These are phyloP conservation scores for Luperina nickerlii DNA, from an alignment of 2,888 invertebrate species.

Conservation along the genomic window DNA sequence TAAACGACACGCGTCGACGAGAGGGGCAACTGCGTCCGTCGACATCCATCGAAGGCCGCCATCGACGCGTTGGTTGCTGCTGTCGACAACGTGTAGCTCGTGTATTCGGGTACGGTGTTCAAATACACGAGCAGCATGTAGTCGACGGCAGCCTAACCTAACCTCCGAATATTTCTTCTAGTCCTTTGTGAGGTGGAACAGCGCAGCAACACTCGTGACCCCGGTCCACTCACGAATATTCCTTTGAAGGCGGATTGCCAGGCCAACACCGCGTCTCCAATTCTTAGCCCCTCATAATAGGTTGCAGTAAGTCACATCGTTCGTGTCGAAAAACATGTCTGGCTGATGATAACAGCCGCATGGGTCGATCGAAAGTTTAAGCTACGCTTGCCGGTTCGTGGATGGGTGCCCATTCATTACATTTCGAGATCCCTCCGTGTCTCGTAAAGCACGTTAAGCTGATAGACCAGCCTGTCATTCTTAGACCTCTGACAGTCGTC, in stretches of 20 bases:
- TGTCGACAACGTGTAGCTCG: too few relatives aligned
- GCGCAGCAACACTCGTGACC: not conserved
- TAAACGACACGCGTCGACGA: too few relatives aligned
- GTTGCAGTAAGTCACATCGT: not conserved
- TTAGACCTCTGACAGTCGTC: too few relatives aligned
- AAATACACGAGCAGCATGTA: too few relatives aligned
- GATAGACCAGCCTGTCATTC: not conserved
- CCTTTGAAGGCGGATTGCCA: too few relatives aligned
- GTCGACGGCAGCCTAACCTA: too few relatives aligned
- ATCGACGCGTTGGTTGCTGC: too few relatives aligned
- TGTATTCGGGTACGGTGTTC: too few relatives aligned
- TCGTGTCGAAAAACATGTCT: too few relatives aligned
- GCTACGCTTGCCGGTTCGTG: not conserved
- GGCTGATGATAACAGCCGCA: not conserved
- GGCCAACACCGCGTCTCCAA: too few relatives aligned
- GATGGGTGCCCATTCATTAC: not conserved
- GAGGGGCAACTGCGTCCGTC: too few relatives aligned
- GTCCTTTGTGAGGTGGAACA: not conserved
- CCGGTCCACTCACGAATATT: not conserved
- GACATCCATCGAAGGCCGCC: too few relatives aligned
- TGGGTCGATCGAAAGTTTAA: not conserved
- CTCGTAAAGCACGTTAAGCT: not conserved
- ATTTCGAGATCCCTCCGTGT: not conserved
- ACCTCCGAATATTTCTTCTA: not conserved
- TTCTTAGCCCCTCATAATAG: not conserved